Base-by-base conservation (phyloP, 2,888 invertebrate species). In the Muschampia plurimacula region DNA sequence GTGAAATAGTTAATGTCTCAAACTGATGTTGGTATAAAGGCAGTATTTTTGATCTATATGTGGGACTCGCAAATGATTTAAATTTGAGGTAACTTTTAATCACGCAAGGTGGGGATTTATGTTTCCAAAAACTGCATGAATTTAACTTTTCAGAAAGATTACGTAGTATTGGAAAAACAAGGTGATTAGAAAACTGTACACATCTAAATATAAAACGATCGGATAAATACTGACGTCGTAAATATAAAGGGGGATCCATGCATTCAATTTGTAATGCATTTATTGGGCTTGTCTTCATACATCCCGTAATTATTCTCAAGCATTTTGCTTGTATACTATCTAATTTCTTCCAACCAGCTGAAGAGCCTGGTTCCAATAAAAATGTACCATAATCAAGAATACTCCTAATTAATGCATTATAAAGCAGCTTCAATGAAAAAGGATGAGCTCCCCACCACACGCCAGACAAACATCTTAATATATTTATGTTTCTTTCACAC, bases 171-270 rank as follows among this genome's bases (percentile, higher is more conserved):
- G 52, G 52, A 22, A 55, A 9, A 55, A 55, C 13, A 22, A 55
- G 52, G 22, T 55, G 52, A 2, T 55, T 55, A 55, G 15, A 22
- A 13, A 55, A 55, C 22, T 55, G 52, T n/a, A 22, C 52, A 55
- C 52, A 55, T 55, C 9, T 55, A 55, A 55, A 55, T 22, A 55
- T 55, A 22, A 22, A 22, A 22, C 52, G 52, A 55, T 55, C 52
- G 9, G 52, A 55, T 55, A 55, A 55, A 22, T 22, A 55, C 9
- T 55, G 52, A 55, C 52, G 52, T 55, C 15, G 9, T 55, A 55
- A 9, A 9, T 55, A 8, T 52, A 52, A 52, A 15, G 52, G 22
- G 15, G 52, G 52, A 22, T 55, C 52, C 8, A 55, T 15, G 8
- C 22, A 55, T 55, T 55, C 52, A 8, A 55, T 15, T 9, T 55